phyloP scores from a whole-genome alignment of 1,140 invertebrate genomes.

The Augochlora pura region DNA sequence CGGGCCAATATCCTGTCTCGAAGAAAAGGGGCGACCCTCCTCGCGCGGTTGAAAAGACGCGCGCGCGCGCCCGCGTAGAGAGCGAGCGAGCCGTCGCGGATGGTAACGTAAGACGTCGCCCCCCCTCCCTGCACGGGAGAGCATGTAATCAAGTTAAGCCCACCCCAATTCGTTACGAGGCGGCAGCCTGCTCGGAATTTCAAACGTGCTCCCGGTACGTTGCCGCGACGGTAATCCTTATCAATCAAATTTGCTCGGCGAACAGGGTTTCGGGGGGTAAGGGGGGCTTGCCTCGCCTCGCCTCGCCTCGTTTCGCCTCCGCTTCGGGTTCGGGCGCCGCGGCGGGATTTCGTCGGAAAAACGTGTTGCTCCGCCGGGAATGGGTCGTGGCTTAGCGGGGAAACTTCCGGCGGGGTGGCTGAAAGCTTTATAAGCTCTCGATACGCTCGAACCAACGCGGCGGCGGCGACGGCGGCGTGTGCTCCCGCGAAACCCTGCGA shows the following conservation, averaged over 20 bases:
- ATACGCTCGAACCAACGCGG: not conserved
- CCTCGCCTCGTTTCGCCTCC: too few relatives aligned
- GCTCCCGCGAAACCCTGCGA: not conserved
- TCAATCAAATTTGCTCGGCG: conserved; percentile 33
- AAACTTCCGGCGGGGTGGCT: conserved; percentile 6
- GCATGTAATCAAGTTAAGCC: not conserved
- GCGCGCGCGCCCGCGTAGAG: too few relatives aligned
- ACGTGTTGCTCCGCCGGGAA: conserved; percentile 6
- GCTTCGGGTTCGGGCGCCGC: too few relatives aligned
- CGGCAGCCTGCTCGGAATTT: not conserved
- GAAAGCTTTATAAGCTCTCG: conserved; percentile 34
- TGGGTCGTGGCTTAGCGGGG: conserved; percentile 9
- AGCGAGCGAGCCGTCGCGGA: not conserved
- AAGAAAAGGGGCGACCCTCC: not conserved
- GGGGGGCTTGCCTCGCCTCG: too few relatives aligned
- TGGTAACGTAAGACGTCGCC: not conserved
- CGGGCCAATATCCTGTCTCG: not conserved
- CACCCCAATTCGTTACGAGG: not conserved
- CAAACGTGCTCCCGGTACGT: not conserved
- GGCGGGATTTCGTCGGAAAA: conserved; percentile 25
- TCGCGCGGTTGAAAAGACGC: not conserved
- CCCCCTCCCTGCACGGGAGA: not conserved
- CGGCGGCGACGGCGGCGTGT: not conserved
- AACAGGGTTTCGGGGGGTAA: not conserved
- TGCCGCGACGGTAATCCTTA: conserved; percentile 23